Conservation (phyloP, 1,140 invertebrate species). For the Apis cerana region DNA sequence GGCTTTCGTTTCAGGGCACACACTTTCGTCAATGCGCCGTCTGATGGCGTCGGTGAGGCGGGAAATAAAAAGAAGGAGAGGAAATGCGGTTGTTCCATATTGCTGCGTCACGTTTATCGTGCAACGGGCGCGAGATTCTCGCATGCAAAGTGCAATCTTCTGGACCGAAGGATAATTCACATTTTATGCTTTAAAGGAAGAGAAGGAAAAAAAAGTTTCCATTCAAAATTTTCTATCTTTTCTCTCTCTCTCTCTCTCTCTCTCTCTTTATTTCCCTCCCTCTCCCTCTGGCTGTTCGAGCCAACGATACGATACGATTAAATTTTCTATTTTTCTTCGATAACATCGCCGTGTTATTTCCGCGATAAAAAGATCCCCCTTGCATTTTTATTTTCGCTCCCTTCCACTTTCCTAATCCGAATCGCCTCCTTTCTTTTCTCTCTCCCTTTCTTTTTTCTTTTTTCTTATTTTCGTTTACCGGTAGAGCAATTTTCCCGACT, state of each 20-base stretch:
- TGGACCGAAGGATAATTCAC: slow-evolving; percentile 5
- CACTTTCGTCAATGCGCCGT: background rate
- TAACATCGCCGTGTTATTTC: background rate
- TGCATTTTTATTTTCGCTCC: background rate
- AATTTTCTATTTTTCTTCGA: background rate
- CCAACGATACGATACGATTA: too few species aligned
- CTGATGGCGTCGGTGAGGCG: background rate
- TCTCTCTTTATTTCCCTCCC: too few species aligned
- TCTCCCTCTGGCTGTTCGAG: background rate
- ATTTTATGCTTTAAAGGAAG: background rate
- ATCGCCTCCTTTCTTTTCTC: too few species aligned
- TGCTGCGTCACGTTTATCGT: slow-evolving; percentile 35
- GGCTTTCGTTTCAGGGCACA: slow-evolving; percentile 26
- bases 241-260: background rate
- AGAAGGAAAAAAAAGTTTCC: background rate
- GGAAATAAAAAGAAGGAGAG: slow-evolving; percentile 3
- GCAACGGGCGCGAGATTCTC: slow-evolving; percentile 1
- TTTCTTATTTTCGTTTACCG: too few species aligned
- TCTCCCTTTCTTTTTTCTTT: background rate
- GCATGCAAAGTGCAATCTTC: slow-evolving; percentile 32
- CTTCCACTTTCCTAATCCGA: too few species aligned
- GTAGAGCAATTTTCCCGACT: background rate
- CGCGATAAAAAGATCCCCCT: background rate
- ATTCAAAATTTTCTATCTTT: background rate
- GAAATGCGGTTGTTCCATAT: slow-evolving; percentile 33